Evolutionary conservation across 2,797 vertebrate genomes (phyloP), one percentile per base, ranked within the genome.

Genomic region (Crax fasciolata): DNA sequence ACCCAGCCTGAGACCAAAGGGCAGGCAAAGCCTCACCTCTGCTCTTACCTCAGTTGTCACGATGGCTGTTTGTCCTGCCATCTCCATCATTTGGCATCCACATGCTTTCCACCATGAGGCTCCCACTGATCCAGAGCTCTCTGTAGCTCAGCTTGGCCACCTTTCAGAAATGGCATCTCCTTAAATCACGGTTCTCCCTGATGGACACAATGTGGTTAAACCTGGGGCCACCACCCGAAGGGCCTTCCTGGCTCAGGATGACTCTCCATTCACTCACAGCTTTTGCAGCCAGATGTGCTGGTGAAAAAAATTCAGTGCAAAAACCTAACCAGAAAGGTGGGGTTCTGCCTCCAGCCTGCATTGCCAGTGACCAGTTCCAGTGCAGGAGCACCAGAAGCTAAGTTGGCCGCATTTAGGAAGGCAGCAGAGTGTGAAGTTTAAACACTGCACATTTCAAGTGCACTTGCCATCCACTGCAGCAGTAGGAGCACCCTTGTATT

Each of bases 41-140:
- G 14, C 20, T 76, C 65, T 81, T 51, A 80, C 59, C 44, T 58
- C 52, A 23, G 54, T 39, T 49, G 46, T 79, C 57, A 70, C 1
- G 2, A 49, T 0, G 1, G 57, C 27, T 49, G 70, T 79, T 43
- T n/a, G 23, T 46, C 24, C 27, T 1, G 0, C 9, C 13, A 55
- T 51, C 51, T 61, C 68, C 7, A 14, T 44, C n/a, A 13, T 67
- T 72, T 67, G 54, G 28, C 41, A 67, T 32, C 54, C 19, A 49
- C 0, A 0, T 75, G 41, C 41, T 75, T 84, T 59, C 44, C 21
- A 43, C 23, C 38, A 41, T 3, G 3, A 24, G 51, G 55, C 16
- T 83, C 28, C 35, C 62, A 35, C 15, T 6, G 68, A 55, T 43
- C 46, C 68, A 35, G 41, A 84, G 35, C 19, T 59, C 35, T 43